Evolutionary conservation across 2,113 vertebrate species (phyloP).

Genomic region (Hypomesus transpacificus): DNA sequence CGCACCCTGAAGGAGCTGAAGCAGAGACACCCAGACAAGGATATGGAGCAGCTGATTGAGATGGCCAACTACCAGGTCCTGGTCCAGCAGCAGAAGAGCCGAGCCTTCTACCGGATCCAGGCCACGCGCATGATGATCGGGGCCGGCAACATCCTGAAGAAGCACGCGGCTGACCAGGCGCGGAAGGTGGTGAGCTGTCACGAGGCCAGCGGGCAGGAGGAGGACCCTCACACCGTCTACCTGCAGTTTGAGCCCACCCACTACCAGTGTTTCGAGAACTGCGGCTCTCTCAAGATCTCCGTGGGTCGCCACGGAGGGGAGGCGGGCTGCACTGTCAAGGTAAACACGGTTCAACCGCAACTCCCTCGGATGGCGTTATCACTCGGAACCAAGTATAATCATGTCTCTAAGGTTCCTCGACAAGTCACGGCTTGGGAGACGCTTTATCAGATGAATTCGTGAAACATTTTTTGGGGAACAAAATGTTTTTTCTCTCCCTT

Average conservation of each 20-base stretch:
- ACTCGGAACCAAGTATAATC: no score
- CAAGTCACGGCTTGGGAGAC: no score
- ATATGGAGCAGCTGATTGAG: constrained; percentile 83
- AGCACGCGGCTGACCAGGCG: constrained; percentile 81
- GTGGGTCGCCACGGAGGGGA: constrained; percentile 75
- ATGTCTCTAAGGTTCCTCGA: no score
- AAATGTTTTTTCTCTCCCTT: neutral
- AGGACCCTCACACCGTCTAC: constrained; percentile 76
- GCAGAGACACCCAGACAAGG: constrained; percentile 79
- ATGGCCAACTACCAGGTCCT: constrained; percentile 83
- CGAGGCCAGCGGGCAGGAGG: constrained; percentile 72
- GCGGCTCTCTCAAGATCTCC: constrained; percentile 75
- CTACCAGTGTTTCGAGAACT: constrained; percentile 85
- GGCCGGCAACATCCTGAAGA: constrained; percentile 81
- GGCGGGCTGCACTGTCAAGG: constrained; percentile 72
- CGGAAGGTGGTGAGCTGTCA: constrained; percentile 79
- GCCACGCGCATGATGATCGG: constrained; percentile 86
- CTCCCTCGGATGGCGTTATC: no score
- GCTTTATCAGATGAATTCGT: no score
- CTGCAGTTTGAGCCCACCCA: constrained; percentile 77
- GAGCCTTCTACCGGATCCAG: constrained; percentile 83
- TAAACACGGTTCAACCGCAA: constrained; percentile 24
- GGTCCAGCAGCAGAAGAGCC: constrained; percentile 81
- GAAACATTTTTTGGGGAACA: no score
- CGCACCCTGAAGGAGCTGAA: constrained; percentile 78